phyloP scores from a whole-genome alignment of 1,140 invertebrate species.

The Lordiphosa stackelbergi region DNA sequence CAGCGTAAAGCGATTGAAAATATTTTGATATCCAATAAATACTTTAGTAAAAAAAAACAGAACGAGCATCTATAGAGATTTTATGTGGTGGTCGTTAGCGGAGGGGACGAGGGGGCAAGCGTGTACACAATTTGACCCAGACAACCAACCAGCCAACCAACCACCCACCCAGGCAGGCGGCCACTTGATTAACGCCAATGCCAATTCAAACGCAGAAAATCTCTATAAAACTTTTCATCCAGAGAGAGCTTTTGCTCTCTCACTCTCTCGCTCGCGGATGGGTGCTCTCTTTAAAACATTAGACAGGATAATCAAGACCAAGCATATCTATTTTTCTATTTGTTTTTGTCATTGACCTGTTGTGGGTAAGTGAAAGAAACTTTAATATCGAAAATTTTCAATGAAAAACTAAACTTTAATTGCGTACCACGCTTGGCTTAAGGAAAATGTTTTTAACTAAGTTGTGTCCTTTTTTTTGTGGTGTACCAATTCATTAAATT shows the following conservation, averaged over 20 bases:
- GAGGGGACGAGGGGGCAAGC: constrained; percentile 19
- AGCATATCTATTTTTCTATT: constrained; percentile 17
- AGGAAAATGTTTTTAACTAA: neutral
- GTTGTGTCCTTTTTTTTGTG: too few relatives aligned
- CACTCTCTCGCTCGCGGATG: constrained; percentile 5
- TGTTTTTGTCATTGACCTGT: constrained; percentile 75
- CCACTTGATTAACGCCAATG: constrained; percentile 72
- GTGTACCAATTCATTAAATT: constrained; percentile 29
- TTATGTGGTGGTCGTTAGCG: constrained; percentile 7
- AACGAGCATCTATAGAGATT: constrained; percentile 32
- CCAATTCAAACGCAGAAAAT: constrained; percentile 69
- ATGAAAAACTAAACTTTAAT: constrained; percentile 3
- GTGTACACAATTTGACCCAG: constrained; percentile 70
- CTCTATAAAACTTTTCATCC: constrained; percentile 57
- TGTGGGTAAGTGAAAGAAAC: constrained; percentile 33
- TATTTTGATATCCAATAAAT: constrained; percentile 71
- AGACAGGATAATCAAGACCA: constrained; percentile 39
- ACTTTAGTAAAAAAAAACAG: constrained; percentile 29
- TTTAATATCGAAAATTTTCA: constrained; percentile 12
- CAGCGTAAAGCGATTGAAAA: constrained; percentile 45
- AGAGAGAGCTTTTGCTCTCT: constrained; percentile 54
- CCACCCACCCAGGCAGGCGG: constrained; percentile 32
- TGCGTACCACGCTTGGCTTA: neutral
- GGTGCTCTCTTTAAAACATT: constrained; percentile 7
- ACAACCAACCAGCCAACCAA: constrained; percentile 31